Evolutionary conservation across 2,888 invertebrate species (phyloP), one percentile per base, ranked within the genome.

Genomic region (Caenorhabditis sp.): DNA sequence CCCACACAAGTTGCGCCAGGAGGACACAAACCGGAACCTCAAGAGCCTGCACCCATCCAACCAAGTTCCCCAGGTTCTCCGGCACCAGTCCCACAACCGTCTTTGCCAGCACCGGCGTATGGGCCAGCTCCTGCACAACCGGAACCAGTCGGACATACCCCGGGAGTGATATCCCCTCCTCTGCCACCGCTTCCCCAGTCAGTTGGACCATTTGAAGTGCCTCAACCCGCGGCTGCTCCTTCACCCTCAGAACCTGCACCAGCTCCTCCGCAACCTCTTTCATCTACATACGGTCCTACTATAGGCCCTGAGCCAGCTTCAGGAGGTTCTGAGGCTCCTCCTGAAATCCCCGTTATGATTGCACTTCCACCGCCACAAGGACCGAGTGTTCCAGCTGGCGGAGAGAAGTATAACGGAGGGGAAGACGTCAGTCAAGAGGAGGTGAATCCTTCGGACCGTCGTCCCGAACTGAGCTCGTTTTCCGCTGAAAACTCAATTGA

Each of bases 391-490:
- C 1, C 45, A 1, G 27, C 52, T 32, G 13, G 15, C 22, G 70
- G 45, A 15, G 70, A 20, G 37, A 59, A 70, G 37, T 59, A 70
- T 20, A 59, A 53, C 9, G 70, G 70, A 11, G 59, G 70, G 22
- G 70, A 70, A 7, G 70, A 59, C 24, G 13, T 22, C 41, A 58
- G 58, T 43, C 71, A 71, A 41, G 71, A 71, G 56, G 39, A 71
- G 53, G 71, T 71, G 8, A 55, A 62, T 59, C 71, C 71, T 15
- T 71, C 71, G 20, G 71, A 62, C 24, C 61, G 71, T 37, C 61
- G 71, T 9, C 71, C 71, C 15, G 71, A 71, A 55, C 26, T 71
- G 55, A 71, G 71, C 56, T 71, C 71, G n/a, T 27, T 71, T 32
- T 71, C 71, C 9, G 48, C 55, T 8, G 71, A 71, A 30, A 62